These are phyloP conservation scores for Castor canadensis DNA, from an alignment of 2,113 vertebrate genomes.

Conservation along the genomic window DNA sequence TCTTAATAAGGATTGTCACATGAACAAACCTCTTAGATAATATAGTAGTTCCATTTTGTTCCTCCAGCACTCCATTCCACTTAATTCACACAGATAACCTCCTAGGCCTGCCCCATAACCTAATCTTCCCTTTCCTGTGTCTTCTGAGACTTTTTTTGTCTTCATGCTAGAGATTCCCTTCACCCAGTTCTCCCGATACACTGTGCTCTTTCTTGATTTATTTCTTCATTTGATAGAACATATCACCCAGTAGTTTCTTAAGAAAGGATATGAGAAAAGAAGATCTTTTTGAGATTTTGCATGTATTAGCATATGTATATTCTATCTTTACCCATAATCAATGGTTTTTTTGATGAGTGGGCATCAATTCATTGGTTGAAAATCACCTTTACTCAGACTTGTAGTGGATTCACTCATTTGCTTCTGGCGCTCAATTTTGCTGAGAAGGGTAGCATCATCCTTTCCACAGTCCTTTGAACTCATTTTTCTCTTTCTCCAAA, in stretches of 20 bases:
- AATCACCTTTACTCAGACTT: conserved; percentile 11
- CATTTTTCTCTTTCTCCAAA: neutral
- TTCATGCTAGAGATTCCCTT: neutral
- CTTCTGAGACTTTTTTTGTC: neutral
- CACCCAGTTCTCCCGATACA: neutral
- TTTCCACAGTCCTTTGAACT: too few species aligned
- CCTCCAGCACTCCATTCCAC: too few species aligned
- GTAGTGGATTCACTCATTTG: neutral
- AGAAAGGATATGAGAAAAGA: conserved; percentile 29
- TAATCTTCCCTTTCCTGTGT: neutral
- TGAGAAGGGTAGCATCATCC: neutral
- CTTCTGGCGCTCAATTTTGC: neutral
- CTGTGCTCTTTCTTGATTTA: neutral
- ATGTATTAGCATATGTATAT: neutral
- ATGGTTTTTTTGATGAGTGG: neutral
- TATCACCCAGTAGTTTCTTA: neutral
- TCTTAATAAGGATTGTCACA: neutral
- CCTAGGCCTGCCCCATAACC: neutral
- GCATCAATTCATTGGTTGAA: neutral
- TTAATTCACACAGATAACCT: neutral
- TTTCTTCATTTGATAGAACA: neutral
- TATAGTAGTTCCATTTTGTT: neutral
- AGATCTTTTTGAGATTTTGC: neutral
- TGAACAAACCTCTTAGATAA: neutral
- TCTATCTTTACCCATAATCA: neutral